A percentile compares a stretch with the other conserved stretches of the same genome.
Evolutionary conservation across 2,113 vertebrate genomes (phyloP).

Genomic region (Tinamus guttatus): DNA sequence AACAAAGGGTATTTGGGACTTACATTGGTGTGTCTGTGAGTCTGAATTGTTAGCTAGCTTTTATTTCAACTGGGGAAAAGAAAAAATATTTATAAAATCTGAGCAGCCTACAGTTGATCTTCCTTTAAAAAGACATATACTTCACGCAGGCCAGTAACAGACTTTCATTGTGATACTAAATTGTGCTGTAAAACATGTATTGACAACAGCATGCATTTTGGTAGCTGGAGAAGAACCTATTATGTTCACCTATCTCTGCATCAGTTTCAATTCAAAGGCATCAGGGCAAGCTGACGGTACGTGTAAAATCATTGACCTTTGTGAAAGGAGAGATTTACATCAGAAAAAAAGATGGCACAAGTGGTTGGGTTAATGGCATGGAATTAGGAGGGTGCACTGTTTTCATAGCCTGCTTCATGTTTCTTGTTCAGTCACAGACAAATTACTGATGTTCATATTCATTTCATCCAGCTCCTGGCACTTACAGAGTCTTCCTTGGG

Average conservation of each 20-base stretch:
- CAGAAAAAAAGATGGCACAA: neutral
- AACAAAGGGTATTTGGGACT: constrained; percentile 14
- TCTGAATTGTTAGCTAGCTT: constrained; percentile 14
- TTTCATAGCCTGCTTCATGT: neutral
- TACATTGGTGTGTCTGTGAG: neutral
- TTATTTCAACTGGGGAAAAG: constrained; percentile 37
- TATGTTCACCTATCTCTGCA: neutral
- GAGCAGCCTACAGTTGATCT: constrained; percentile 21
- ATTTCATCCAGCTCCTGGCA: neutral
- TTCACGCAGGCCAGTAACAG: neutral
- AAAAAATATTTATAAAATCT: constrained; percentile 56
- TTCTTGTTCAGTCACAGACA: neutral
- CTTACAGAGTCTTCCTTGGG: neutral
- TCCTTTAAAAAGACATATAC: constrained; percentile 25
- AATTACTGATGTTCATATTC: neutral
- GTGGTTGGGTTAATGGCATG: neutral
- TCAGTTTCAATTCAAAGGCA: neutral
- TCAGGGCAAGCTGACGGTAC: neutral
- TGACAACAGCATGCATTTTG: neutral
- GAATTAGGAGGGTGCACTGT: neutral
- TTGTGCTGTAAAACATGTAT: neutral
- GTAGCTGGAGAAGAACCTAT: constrained; percentile 5
- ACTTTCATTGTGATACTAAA: neutral
- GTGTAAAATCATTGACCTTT: neutral
- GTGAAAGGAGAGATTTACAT: neutral